Base-by-base conservation (phyloP, 2,888 invertebrate species). In the Argynnis bischoffii region DNA sequence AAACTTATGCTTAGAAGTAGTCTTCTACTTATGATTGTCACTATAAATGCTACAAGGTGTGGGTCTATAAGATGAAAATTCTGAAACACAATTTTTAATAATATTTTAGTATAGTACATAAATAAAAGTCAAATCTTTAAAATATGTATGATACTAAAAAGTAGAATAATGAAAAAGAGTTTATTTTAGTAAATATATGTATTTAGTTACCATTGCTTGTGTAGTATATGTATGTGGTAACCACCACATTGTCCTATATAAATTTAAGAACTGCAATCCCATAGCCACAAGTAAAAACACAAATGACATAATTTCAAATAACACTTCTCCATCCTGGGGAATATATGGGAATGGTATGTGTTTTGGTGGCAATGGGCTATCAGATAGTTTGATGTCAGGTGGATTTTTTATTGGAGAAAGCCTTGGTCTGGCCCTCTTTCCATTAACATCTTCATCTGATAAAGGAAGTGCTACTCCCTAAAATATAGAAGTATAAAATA, bases 231-330 rank as follows among this genome's bases (percentile, higher is more conserved):
- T 98, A 82, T 99, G 96, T 0, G 98, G 98, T 64, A 99, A 87
- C 99, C 99, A 99, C 98, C 99, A 99, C 15, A 98, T 96, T 2
- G 98, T 98, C 76, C 98, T 95, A 83, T 99, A 99, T 50, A 99
- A 94, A 90, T 99, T 98, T 54, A 99, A 93, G 83, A 98, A 98
- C 89, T 99, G 99, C 66, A 99, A 93, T 65, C 95, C 96, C 26
- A 97, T 95, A 0, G 96, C 95, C 55, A 96, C 94, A 35, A 96
- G 86, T 0, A 96, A 96, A 82, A 97, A 97, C 14, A 96, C 87
- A 84, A 98, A 96, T 83, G 98, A 96, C 80, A 98, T 94, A 2
- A 95, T 90, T 88, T 99, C 99, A 90, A 98, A 99, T 63, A 96
- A 92, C 59, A 99, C 84, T 75, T 97, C 97, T 61, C 96, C 95